phyloP scores from a whole-genome alignment of 2,888 invertebrate genomes.

The Cacoxenus indagator region DNA sequence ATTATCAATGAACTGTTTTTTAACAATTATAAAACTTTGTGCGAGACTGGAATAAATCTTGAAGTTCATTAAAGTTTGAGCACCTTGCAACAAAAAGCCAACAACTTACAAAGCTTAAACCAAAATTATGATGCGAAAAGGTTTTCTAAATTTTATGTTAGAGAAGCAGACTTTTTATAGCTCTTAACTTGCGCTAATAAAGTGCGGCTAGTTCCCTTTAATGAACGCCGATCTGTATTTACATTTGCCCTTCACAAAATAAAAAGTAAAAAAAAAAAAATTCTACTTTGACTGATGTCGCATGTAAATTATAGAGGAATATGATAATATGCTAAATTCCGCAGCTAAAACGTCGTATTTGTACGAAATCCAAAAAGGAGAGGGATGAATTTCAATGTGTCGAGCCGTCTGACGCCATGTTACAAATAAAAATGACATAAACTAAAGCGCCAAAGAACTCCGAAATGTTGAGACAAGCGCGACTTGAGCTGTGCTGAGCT shows the following conservation, averaged over 20 bases:
- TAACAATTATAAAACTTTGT: too few species aligned
- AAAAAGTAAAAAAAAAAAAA: background rate
- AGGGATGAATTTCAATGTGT: background rate
- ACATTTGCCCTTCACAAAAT: background rate
- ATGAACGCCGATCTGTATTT: constrained; percentile 7
- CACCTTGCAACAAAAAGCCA: too few species aligned
- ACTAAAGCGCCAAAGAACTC: background rate
- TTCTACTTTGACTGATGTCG: background rate
- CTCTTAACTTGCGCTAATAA: background rate
- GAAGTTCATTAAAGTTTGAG: too few species aligned
- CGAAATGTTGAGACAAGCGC: background rate
- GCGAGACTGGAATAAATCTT: too few species aligned
- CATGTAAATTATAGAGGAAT: background rate
- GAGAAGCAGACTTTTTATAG: background rate
- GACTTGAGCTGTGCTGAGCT: background rate
- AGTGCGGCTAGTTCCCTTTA: background rate
- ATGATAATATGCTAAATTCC: background rate
- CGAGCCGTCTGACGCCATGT: constrained; percentile 11
- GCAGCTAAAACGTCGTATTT: background rate
- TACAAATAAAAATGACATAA: constrained; percentile 19
- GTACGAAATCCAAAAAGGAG: background rate
- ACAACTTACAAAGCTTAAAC: too few species aligned
- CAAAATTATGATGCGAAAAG: too few species aligned
- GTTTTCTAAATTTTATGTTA: background rate
- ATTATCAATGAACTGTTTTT: too few species aligned